These are phyloP conservation scores for Tenthredo scrophulariae DNA, from an alignment of 2,888 invertebrate genomes.

Conservation along the genomic window DNA sequence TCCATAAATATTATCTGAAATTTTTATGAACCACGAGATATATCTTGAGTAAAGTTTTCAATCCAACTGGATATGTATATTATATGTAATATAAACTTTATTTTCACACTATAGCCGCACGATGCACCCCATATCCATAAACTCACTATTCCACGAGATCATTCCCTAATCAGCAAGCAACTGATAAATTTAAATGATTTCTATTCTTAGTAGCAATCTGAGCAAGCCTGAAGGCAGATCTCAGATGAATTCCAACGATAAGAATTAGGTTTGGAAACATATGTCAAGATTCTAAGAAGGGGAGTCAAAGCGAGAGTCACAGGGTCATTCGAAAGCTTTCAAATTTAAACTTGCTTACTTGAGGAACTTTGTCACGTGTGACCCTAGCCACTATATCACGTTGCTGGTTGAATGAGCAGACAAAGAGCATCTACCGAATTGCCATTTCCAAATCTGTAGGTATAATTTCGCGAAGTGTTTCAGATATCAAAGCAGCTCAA, in stretches of 20 bases:
- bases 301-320: constrained; percentile 33
- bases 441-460: constrained; percentile 27
- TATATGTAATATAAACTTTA: not conserved
- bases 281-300: not conserved
- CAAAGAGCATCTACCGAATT: constrained; percentile 62
- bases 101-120: not conserved
- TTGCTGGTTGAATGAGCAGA: constrained; percentile 52
- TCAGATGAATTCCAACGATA: constrained; percentile 33
- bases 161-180: not conserved
- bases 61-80: not conserved
- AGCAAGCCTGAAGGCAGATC: not conserved
- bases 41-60: constrained; percentile 1
- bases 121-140: not conserved
- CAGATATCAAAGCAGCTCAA: not conserved
- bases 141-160: not conserved
- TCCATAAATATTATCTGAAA: constrained; percentile 23
- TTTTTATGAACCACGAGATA: constrained; percentile 33
- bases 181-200: constrained; percentile 2
- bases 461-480: not conserved
- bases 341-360: constrained; percentile 53
- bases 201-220: not conserved
- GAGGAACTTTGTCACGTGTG: constrained; percentile 32
- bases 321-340: constrained; percentile 44
- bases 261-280: not conserved
- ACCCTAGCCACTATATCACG: constrained; percentile 24